Evolutionary conservation across 2,888 invertebrate genomes (phyloP).

Genomic region (Gastrophysa polygoni): DNA sequence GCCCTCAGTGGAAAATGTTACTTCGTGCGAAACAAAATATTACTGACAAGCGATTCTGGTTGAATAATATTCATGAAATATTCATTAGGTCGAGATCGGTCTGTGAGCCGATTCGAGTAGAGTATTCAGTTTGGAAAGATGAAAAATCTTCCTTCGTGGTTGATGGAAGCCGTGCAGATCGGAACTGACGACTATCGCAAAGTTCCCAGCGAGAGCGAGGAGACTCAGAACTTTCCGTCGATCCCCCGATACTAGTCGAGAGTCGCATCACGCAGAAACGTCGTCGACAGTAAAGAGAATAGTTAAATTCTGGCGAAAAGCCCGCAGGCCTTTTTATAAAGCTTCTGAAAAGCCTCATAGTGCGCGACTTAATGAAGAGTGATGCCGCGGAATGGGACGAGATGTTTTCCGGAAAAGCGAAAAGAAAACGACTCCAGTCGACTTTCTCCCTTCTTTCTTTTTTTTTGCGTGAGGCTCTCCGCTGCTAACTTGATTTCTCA

Average conservation of each 20-base stretch:
- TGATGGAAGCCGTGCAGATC: too few species aligned
- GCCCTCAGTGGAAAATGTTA: too few species aligned
- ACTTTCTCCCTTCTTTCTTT: background rate
- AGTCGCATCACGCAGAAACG: constrained; percentile 28
- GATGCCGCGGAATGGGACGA: constrained; percentile 45
- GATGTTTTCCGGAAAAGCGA: constrained; percentile 41
- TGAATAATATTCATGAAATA: too few species aligned
- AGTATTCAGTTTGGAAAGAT: too few species aligned
- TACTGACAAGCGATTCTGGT: too few species aligned
- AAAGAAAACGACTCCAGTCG: constrained; percentile 13
- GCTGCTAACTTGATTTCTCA: background rate
- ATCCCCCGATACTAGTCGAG: constrained; percentile 18
- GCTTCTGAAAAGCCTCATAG: constrained; percentile 40
- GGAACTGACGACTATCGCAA: background rate
- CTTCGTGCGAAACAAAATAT: too few species aligned
- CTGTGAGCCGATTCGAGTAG: too few species aligned
- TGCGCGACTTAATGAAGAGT: constrained; percentile 45
- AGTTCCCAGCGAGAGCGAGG: background rate
- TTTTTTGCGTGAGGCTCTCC: background rate
- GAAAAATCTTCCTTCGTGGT: background rate
- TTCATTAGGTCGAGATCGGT: too few species aligned
- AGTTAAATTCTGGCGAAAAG: constrained; percentile 41
- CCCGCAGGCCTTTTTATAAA: constrained; percentile 38
- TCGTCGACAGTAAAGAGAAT: constrained; percentile 42
- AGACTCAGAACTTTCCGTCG: constrained; percentile 10